These are phyloP conservation scores for Oreotrochilus melanogaster DNA, from an alignment of 2,113 vertebrate genomes.

Conservation along the genomic window DNA sequence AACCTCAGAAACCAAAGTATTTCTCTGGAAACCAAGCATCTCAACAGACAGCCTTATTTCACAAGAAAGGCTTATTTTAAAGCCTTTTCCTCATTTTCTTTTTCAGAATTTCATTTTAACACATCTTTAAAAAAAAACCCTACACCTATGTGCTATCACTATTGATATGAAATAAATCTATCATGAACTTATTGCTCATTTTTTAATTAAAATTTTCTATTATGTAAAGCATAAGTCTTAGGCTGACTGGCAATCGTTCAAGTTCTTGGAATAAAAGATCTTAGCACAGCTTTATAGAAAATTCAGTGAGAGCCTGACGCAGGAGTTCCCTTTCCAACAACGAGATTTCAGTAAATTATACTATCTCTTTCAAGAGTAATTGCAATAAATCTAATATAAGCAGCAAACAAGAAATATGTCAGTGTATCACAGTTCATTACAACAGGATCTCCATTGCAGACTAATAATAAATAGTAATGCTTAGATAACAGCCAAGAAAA, in stretches of 20 bases:
- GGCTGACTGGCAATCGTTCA: conserved; percentile 14
- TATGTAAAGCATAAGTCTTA: neutral
- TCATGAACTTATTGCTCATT: neutral
- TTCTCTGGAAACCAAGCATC: neutral
- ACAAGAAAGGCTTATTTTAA: neutral
- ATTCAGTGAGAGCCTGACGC: conserved; percentile 32
- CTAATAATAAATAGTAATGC: conserved; percentile 64
- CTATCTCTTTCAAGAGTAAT: conserved; percentile 43
- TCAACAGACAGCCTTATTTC: neutral
- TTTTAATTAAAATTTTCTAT: conserved; percentile 52
- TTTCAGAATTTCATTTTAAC: neutral
- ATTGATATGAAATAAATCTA: conserved; percentile 1
- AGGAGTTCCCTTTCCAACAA: conserved; percentile 17
- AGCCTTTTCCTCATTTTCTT: neutral
- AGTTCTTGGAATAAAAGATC: neutral
- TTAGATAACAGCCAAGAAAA: conserved; percentile 51
- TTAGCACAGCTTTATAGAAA: neutral
- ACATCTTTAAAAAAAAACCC: neutral
- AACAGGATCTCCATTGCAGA: neutral
- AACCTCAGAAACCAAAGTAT: neutral
- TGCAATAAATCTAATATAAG: conserved; percentile 47
- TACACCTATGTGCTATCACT: rapidly evolving
- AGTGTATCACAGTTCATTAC: conserved; percentile 47
- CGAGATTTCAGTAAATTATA: conserved; percentile 53
- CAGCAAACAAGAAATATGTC: conserved; percentile 34